These are phyloP conservation scores for Trachelus troglodyta DNA, from an alignment of 2,888 invertebrate genomes.

Conservation along the genomic window DNA sequence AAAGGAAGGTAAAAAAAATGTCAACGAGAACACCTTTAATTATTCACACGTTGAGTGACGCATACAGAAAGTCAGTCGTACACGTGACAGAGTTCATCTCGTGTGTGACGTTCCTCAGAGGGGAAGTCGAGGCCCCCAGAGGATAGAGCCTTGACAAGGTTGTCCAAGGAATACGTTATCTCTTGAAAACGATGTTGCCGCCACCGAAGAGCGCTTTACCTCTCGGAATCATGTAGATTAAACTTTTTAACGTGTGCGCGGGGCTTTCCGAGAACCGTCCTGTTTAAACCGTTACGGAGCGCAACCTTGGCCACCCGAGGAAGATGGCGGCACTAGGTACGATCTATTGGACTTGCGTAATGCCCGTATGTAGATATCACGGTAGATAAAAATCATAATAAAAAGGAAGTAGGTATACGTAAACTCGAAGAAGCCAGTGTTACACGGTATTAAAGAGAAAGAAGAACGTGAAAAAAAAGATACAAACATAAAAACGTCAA, in stretches of 20 bases:
- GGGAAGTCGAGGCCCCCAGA: background rate
- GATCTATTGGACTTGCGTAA: background rate
- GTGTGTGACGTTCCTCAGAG: background rate
- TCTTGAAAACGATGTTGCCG: background rate
- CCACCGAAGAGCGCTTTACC: background rate
- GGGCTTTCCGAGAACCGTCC: background rate
- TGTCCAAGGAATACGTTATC: background rate
- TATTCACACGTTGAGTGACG: background rate
- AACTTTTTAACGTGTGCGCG: background rate
- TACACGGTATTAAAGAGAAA: slow-evolving; percentile 12
- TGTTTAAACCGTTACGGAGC: slow-evolving; percentile 4
- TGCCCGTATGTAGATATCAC: background rate
- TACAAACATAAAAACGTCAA: background rate
- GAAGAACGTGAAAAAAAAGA: background rate
- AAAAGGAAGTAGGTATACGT: background rate
- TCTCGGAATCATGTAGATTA: background rate
- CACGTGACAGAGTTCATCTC: background rate
- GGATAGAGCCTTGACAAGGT: slow-evolving; percentile 1
- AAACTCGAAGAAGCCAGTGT: background rate
- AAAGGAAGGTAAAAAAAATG: background rate
- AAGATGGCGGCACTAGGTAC: background rate
- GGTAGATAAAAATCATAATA: background rate
- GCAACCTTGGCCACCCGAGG: background rate
- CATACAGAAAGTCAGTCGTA: background rate
- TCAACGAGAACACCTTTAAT: background rate